Percentiles rank a stretch among this genome's conserved stretches.
Conservation (phyloP, 35 echinoderm and acorn worm species). For the Stichopus chloronotus region DNA sequence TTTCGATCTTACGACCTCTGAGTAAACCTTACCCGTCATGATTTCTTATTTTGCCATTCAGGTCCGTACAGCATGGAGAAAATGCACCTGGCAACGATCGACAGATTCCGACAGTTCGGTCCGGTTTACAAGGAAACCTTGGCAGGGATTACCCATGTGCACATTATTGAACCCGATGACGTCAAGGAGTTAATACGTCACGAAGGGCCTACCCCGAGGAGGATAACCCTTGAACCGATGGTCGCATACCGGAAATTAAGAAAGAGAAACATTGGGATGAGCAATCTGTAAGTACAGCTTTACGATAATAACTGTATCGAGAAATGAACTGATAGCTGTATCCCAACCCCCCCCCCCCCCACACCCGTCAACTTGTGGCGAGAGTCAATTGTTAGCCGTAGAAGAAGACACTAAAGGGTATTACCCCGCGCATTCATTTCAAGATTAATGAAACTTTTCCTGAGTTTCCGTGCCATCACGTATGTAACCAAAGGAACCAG, state of each 20-base stretch:
- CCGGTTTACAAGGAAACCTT: conserved; percentile 91
- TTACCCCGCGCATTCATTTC: too few species aligned
- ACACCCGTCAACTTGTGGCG: too few species aligned
- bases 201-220: conserved; percentile 72
- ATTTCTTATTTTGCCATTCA: conserved; percentile 6
- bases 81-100: conserved; percentile 88
- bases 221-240: conserved; percentile 83
- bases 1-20: too few species aligned
- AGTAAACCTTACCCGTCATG: too few species aligned
- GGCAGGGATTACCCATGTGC: conserved; percentile 73
- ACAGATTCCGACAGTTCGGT: conserved; percentile 88
- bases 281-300: conserved; percentile 79
- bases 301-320: neutral
- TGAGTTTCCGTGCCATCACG: too few species aligned
- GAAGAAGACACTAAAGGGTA: too few species aligned
- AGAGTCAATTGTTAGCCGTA: too few species aligned
- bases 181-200: conserved; percentile 78
- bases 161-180: conserved; percentile 90
- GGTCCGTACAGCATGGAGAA: conserved; percentile 84
- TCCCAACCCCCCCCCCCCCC: neutral
- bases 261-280: conserved; percentile 80
- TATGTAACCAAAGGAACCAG: too few species aligned
- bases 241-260: conserved; percentile 71
- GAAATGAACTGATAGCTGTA: too few species aligned
- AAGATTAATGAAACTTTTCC: too few species aligned